Percentiles rank a stretch among this genome's conserved stretches.
These are phyloP conservation scores for Paramormyrops hopkinsi DNA, from an alignment of 2,797 vertebrate species.

Conservation along the genomic window DNA sequence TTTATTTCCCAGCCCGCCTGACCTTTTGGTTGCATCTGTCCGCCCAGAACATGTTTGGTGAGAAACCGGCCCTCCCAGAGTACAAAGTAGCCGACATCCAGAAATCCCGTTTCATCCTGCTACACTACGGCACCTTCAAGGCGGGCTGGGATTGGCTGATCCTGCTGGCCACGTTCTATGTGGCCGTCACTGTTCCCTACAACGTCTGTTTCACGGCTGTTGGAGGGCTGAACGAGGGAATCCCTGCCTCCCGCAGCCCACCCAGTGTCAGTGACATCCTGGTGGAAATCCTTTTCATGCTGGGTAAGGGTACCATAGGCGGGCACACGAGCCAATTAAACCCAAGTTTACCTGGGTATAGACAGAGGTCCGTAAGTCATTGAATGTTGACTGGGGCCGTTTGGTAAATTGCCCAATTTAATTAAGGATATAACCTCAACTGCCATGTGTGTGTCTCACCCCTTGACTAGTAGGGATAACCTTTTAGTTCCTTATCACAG, in stretches of 20 bases:
- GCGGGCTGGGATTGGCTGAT: conserved; percentile 73
- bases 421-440: background rate
- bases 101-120: conserved; percentile 66
- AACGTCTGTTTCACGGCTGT: conserved; percentile 64
- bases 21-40: background rate
- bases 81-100: conserved; percentile 68
- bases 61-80: conserved; percentile 63
- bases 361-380: background rate
- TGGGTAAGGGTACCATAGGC: conserved; percentile 46
- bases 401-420: background rate
- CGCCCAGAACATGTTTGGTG: conserved; percentile 61
- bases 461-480: background rate
- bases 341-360: background rate
- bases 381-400: background rate
- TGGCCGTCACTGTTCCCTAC: conserved; percentile 66
- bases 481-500: background rate
- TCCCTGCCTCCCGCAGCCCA: conserved; percentile 50
- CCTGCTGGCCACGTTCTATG: conserved; percentile 67
- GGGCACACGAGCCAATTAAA: background rate
- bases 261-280: conserved; percentile 68
- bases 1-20: background rate
- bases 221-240: conserved; percentile 54
- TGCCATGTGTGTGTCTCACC: background rate
- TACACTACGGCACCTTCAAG: conserved; percentile 69
- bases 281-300: conserved; percentile 71